Evolutionary conservation across 2,113 vertebrate species (phyloP).

Genomic region (Sinocyclocheilus maitianheensis): DNA sequence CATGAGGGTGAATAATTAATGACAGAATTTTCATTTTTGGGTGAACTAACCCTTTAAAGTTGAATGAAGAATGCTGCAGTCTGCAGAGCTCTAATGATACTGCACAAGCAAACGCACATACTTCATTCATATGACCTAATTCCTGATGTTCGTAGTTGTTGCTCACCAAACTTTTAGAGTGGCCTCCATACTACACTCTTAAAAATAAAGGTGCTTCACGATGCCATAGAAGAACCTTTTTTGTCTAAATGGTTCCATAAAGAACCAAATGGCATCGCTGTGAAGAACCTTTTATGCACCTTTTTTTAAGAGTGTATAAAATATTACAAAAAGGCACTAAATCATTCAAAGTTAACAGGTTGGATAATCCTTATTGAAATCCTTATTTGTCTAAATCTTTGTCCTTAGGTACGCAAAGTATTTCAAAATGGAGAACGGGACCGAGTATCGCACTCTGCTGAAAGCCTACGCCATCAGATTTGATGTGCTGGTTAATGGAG

Average conservation of each 20-base stretch:
- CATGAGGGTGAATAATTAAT: too few relatives aligned
- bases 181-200: background rate
- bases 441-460: constrained; percentile 86
- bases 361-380: background rate
- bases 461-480: constrained; percentile 92
- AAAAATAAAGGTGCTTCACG: too few relatives aligned
- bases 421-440: constrained; percentile 84
- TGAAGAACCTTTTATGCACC: too few relatives aligned
- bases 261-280: too few relatives aligned
- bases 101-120: background rate
- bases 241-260: too few relatives aligned
- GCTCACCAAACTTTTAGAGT: background rate
- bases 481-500: constrained; percentile 90
- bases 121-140: background rate
- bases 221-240: too few relatives aligned
- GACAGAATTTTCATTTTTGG: too few relatives aligned
- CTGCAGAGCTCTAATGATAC: background rate
- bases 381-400: background rate
- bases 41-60: background rate
- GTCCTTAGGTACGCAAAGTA: constrained; percentile 85
- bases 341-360: background rate
- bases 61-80: background rate
- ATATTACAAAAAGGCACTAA: background rate
- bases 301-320: too few relatives aligned
- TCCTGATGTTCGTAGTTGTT: background rate